Evolutionary conservation across 1,140 invertebrate species (phyloP), one percentile per base, ranked within the genome.

Genomic region (Onthophagus taurus): DNA sequence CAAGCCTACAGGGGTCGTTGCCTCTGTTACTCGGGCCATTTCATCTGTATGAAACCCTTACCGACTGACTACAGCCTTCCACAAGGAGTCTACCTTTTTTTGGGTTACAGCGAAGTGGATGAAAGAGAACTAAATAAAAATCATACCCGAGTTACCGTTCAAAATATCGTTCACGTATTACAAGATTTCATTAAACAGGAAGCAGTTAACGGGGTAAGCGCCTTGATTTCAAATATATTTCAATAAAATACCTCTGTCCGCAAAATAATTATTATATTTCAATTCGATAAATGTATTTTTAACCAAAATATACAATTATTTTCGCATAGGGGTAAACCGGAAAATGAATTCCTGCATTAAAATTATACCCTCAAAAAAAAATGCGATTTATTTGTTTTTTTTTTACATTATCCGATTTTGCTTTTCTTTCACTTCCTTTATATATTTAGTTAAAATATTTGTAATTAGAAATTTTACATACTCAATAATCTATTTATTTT

Each of bases 31-130:
- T 89, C 85, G 21, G 87, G 87, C 19, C 76, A 79, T 47, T 91
- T 92, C 66, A 89, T 91, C 65, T 91, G 87, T 67, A 89, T 89
- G 80, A 78, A 86, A 55, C 88, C 89, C 42, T 77, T 79, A 48
- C 81, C 81, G 51, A 82, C 81, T 57, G 76, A 82, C 54, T 88
- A 87, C 66, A 80, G 73, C 48, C 71, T 87, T 46, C 77, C 81
- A 8, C 77, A 81, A 62, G 88, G 89, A 13, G 79, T 90, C 29
- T 91, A 87, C 66, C 71, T 92, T 50, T 81, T 90, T 63, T 74
- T 91, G 31, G 89, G 89, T 21, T 91, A 89, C 64, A 90, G 86
- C 55, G 79, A 86, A 47, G 79, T 80, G 13, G 89, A 92, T 62
- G 87, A 91, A 65, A 54, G 52, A 26, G 76, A 77, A n/a, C 66